These are phyloP conservation scores for Drosophila tanythrix DNA, from an alignment of 2,888 invertebrate genomes.

Conservation along the genomic window DNA sequence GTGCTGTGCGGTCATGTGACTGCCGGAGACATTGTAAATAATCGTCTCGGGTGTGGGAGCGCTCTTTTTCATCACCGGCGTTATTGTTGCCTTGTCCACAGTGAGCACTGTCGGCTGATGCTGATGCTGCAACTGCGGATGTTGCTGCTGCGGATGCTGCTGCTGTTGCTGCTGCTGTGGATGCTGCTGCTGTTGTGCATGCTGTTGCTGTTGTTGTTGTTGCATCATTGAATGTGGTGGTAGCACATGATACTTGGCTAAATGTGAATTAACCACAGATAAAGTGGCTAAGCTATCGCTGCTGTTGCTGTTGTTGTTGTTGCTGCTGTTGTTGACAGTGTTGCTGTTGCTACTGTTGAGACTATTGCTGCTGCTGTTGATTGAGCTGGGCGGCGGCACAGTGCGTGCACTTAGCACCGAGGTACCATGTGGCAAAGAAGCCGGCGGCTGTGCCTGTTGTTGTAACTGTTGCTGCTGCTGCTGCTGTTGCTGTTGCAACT, in stretches of 20 bases:
- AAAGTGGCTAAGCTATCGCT: constrained; percentile 88
- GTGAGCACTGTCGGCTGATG: constrained; percentile 11
- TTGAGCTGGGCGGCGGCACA: constrained; percentile 25
- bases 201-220: constrained; percentile 71
- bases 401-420: constrained; percentile 52
- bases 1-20: constrained; percentile 57
- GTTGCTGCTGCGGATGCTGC: constrained; percentile 31
- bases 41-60: constrained; percentile 76
- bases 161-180: constrained; percentile 56
- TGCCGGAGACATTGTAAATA: constrained; percentile 74
- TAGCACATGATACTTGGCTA: constrained; percentile 65
- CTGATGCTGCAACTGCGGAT: constrained; percentile 16
- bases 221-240: constrained; percentile 59
- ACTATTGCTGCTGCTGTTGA: constrained; percentile 18
- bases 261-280: constrained; percentile 88
- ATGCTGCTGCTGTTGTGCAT: constrained; percentile 60
- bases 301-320: constrained; percentile 14
- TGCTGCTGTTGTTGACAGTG: constrained; percentile 19
- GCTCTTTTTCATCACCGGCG: constrained; percentile 85
- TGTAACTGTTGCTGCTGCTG: constrained; percentile 54
- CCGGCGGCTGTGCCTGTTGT: constrained; percentile 35
- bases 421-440: constrained; percentile 69
- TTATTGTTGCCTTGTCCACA: constrained; percentile 88
- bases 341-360: constrained; percentile 25
- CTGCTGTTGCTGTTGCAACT: constrained; percentile 56